Base-by-base conservation (phyloP, 2,888 invertebrate species). In the Patella depressa region DNA sequence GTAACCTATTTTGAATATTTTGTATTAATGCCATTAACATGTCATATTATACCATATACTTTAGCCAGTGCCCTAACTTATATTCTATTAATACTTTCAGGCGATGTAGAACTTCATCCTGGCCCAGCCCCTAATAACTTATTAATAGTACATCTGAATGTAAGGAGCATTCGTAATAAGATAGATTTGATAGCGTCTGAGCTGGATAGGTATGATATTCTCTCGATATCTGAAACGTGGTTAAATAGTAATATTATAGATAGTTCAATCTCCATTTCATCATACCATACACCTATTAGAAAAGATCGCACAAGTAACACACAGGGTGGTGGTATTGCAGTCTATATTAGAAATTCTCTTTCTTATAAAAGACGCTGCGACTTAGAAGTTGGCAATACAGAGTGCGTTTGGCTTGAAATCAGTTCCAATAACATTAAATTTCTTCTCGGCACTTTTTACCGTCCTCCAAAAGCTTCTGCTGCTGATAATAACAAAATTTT, bases 381-480 rank as follows among this genome's bases (percentile, higher is more conserved):
- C 24, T 24, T 65, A 19, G 65, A 65, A 24, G 19, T 65, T 65
- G 65, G n/a, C 65, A 65, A 65, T n/a, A 65, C n/a, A n/a, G 65
- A 65, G n/a, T 65, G 65, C 65, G 24, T 65, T 65, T 65, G 65
- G 65, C n/a, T 65, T 65, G 65, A 65, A 65, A 65, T 24, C 65
- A 65, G n/a, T 19, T 19, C 24, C n/a, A 65, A 65, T 24, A 65
- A 65, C 19, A 65, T 24, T 11, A 11, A 65, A 19, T 65, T 65
- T 65, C 24, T 65, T n/a, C n/a, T 65, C 24, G 65, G 65, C n/a
- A 65, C 65, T 11, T 65, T 65, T 14, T 65, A 65, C 24, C 65
- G 65, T 19, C 65, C 65, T 14, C 65, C 19, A 19, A n/a, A 65
- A 19, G n/a, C 65, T 9, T 19, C 65, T 65, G 65, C 65, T 19